Base-by-base conservation (phyloP, 1,140 invertebrate species). In the Drosophila neocordata region DNA sequence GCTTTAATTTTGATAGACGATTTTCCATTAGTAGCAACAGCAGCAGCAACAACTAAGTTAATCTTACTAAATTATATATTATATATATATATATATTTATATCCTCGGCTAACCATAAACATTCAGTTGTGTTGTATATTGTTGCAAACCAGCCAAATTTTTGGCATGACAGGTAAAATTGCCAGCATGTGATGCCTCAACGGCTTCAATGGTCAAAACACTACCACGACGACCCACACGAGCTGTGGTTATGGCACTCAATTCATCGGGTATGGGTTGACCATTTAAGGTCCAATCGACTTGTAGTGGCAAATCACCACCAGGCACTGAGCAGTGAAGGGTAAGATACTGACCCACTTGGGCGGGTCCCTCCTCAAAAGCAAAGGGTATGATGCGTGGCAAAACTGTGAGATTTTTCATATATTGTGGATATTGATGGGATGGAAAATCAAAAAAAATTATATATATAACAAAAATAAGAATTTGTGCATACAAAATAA, bases 221-320 rank as follows among this genome's bases (percentile, higher is more conserved):
- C 94, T 95, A 18, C 93, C 94, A 69, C 94, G 93, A 73, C 93
- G 93, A 72, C 94, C 94, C 63, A 94, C 93, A 90, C 93, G 93
- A 65, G 93, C 92, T 9, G 94, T 94, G 72, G 91, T 92, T 27
- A 94, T 93, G 63, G 93, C 80, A 18, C 41, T 48, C 66, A 91
- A 82, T 55, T 92, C 89, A 20, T 83, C 72, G 38, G 64, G 37
- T 38, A 89, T 79, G 56, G 92, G 91, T 89, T 94, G 91, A 15
- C 95, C 94, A 79, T 96, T 95, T 68, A 96, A 93, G 11, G 93
- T 94, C 96, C 96, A 97, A 8, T 93, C 93, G 62, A 96, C 94
- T 41, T 93, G 93, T 64, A 96, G 92, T 3, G 95, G 95, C 71
- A 94, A 91, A 92, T 96, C 96, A 55, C 96, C 96, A 85, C 95